These are phyloP conservation scores for Sinocyclocheilus anshuiensis DNA, from an alignment of 2,113 vertebrate genomes.

Conservation along the genomic window DNA sequence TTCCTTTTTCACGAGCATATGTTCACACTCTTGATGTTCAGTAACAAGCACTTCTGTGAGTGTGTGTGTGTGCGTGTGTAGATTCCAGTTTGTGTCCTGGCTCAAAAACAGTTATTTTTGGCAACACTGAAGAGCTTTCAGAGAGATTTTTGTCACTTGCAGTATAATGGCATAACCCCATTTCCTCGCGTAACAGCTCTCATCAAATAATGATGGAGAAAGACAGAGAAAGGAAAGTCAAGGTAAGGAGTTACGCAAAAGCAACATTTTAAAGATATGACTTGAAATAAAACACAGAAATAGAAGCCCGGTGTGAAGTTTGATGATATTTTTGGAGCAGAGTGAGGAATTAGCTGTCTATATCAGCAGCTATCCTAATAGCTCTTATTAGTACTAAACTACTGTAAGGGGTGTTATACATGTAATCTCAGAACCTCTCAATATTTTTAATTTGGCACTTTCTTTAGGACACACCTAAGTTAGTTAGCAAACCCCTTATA, in stretches of 20 bases:
- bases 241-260: constrained; percentile 57
- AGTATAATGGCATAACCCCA: constrained; percentile 66
- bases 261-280: constrained; percentile 54
- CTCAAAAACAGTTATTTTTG: constrained; percentile 79
- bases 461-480: too few relatives aligned
- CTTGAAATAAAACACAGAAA: constrained; percentile 64
- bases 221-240: constrained; percentile 49
- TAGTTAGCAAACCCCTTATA: too few relatives aligned
- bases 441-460: too few relatives aligned
- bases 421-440: too few relatives aligned
- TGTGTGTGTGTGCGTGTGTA: constrained; percentile 57
- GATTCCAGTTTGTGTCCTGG: constrained; percentile 76
- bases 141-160: constrained; percentile 58
- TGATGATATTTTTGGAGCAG: not conserved
- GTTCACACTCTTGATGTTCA: constrained; percentile 69
- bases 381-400: too few relatives aligned
- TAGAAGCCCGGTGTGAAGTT: constrained; percentile 49
- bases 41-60: constrained; percentile 76
- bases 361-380: too few relatives aligned
- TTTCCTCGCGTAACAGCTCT: constrained; percentile 69
- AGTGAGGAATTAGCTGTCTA: too few relatives aligned
- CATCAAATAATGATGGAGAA: constrained; percentile 63
- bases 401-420: too few relatives aligned
- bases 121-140: constrained; percentile 79
- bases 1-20: constrained; percentile 63